These are phyloP conservation scores for Ochlodes sylvanus DNA, from an alignment of 2,888 invertebrate species.

Conservation along the genomic window DNA sequence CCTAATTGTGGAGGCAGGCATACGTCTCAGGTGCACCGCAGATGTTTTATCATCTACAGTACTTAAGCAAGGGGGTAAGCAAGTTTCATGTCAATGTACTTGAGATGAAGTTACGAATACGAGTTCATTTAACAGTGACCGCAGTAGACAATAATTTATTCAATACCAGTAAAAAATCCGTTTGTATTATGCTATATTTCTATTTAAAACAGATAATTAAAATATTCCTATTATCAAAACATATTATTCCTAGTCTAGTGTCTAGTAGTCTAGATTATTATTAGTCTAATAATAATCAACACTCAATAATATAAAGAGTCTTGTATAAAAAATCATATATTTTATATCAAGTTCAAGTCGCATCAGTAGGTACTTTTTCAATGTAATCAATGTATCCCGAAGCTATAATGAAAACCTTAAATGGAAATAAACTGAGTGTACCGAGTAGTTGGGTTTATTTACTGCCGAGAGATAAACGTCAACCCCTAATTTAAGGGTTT, in stretches of 20 bases:
- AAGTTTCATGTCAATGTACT: constrained; percentile 69
- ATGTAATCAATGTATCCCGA: neutral
- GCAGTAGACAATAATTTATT: no score
- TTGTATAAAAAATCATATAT: no score
- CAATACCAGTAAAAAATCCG: no score
- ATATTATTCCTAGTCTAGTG: no score
- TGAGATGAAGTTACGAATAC: constrained; percentile 59
- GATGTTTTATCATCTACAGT: constrained; percentile 70
- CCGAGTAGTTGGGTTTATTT: constrained; percentile 62
- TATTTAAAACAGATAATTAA: no score
- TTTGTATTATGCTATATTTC: no score
- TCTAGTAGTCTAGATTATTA: no score
- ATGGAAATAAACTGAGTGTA: constrained; percentile 35
- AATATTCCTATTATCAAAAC: no score
- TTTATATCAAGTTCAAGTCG: no score
- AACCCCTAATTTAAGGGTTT: constrained; percentile 82
- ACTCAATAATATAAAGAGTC: no score
- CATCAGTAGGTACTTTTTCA: neutral
- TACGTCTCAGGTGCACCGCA: constrained; percentile 73
- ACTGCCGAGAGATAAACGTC: constrained; percentile 77
- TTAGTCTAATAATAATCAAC: no score
- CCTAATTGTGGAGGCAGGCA: constrained; percentile 53
- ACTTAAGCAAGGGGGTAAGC: constrained; percentile 66
- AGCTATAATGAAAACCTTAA: constrained; percentile 31
- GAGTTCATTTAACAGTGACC: constrained; percentile 6